phyloP scores from a whole-genome alignment of 1,140 invertebrate species.

The Oncopeltus fasciatus region DNA sequence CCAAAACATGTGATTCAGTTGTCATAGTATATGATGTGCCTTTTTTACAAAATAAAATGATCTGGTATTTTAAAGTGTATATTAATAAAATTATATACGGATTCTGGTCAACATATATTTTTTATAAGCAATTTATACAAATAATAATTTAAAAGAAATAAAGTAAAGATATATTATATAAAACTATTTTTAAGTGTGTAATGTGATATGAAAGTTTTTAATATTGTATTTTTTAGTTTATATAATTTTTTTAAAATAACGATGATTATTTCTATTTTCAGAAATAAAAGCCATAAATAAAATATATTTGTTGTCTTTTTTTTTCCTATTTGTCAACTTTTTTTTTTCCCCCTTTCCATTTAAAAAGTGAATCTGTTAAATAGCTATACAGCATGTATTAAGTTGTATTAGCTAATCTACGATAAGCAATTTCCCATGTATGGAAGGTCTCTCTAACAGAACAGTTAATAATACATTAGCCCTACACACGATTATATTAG shows the following conservation, averaged over 20 bases:
- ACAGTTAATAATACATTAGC: no score
- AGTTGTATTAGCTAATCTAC: no score
- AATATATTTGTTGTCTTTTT: no score
- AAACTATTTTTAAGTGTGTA: constrained; percentile 6
- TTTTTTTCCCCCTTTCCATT: no score
- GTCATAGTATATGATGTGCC: background rate
- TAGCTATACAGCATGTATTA: no score
- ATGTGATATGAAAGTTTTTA: constrained; percentile 11
- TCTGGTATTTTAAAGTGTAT: background rate
- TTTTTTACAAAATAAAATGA: background rate
- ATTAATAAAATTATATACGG: background rate
- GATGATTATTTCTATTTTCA: constrained; percentile 11
- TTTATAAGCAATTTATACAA: constrained; percentile 8
- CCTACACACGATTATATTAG: no score
- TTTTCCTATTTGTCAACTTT: no score
- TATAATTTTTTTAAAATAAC: constrained; percentile 4
- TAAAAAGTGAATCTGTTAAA: no score
- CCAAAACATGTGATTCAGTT: background rate
- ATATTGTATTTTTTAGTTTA: constrained; percentile 4
- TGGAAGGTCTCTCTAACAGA: no score
- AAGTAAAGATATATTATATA: background rate
- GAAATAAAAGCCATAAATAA: constrained; percentile 9
- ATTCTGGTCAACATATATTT: constrained; percentile 10
- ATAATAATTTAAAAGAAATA: background rate
- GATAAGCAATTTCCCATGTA: no score